Evolutionary conservation across 2,888 invertebrate species (phyloP), one percentile per base, ranked within the genome.

Genomic region (Ectemnius continuus): DNA sequence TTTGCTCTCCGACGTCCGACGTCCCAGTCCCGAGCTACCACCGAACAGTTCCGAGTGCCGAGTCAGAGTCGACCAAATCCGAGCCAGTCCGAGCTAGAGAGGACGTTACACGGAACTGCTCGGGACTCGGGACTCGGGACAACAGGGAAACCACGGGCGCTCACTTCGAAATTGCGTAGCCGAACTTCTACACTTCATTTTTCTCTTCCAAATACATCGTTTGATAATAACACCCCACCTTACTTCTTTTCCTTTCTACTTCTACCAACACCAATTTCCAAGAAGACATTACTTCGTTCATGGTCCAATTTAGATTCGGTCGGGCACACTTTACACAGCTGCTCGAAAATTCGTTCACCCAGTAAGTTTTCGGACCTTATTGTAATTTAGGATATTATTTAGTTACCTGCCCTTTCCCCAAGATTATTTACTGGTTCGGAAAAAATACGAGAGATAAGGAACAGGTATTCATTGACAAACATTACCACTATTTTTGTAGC

Each of bases 261-360:
- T 47, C n/a, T 47, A 11, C n/a, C 3, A 47, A 47, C n/a, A 11
- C 47, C n/a, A n/a, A 47, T 47, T 47, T 11, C 23, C 23, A 23
- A 3, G 3, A 23, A 23, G 23, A 23, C 70, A 70, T 65, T 76
- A 70, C 56, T 67, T 70, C 62, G 11, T 75, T 68, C 68, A 66
- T 61, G 67, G 58, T 57, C 60, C 62, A 71, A 73, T 73, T 70
- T 73, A 78, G 62, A 76, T 73, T 76, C 70, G 57, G 48, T 68
- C 56, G 63, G 23, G 62, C 8, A 52, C 46, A 63, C 65, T 73
- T 70, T 76, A 60, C 62, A 62, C 76, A 68, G 66, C 65, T 73
- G 67, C 45, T 16, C 65, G 61, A 71, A 62, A 76, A 71, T 18
- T 20, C 46, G 26, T 69, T 13, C 11, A n/a, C 45, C 61, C 48